These are phyloP conservation scores for Agonopterix arenella DNA, from an alignment of 2,888 invertebrate species.

Conservation along the genomic window DNA sequence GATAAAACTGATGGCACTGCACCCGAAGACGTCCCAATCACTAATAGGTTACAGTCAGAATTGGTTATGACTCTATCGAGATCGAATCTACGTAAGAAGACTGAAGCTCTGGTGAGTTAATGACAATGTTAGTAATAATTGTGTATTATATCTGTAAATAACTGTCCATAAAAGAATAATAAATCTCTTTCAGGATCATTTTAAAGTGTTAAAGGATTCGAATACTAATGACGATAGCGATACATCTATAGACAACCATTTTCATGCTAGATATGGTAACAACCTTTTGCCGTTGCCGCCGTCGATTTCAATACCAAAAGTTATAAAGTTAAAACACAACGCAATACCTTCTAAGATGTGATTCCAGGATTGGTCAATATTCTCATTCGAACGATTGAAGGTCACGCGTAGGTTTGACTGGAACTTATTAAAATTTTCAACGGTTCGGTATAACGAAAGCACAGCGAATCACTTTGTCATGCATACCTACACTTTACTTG, in stretches of 20 bases:
- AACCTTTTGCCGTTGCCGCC: constrained; percentile 67
- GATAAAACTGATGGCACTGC: constrained; percentile 57
- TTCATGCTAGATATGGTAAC: constrained; percentile 69
- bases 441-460: constrained; percentile 5
- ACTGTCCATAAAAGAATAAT: background rate
- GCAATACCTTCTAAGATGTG: background rate
- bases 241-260: constrained; percentile 57
- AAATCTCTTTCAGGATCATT: constrained; percentile 51
- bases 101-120: constrained; percentile 78
- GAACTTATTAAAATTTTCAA: background rate
- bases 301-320: constrained; percentile 66
- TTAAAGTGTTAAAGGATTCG: constrained; percentile 21
- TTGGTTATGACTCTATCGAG: constrained; percentile 85
- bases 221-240: constrained; percentile 40
- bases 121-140: background rate
- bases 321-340: constrained; percentile 44
- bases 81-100: constrained; percentile 85
- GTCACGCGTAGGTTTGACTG: too few relatives aligned
- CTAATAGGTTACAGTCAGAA: constrained; percentile 84
- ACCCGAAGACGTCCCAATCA: constrained; percentile 71
- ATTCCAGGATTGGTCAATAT: background rate
- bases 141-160: background rate
- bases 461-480: constrained; percentile 7
- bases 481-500: background rate
- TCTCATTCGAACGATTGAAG: too few relatives aligned